These are phyloP conservation scores for Caloenas nicobarica DNA, from an alignment of 2,113 vertebrate species.

Conservation along the genomic window DNA sequence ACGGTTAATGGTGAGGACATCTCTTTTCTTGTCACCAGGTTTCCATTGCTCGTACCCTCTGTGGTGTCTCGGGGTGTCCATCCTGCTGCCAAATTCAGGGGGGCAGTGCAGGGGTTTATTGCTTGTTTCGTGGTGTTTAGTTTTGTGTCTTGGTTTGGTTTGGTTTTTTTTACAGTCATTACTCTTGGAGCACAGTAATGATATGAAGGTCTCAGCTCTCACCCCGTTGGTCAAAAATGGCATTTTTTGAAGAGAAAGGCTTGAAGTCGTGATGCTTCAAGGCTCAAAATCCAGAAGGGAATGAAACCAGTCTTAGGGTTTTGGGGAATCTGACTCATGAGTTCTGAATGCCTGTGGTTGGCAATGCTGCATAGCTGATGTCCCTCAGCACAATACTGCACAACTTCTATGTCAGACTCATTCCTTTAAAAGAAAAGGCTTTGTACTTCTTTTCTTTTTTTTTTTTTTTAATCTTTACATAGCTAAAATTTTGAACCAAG, in stretches of 20 bases:
- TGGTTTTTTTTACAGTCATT: background rate
- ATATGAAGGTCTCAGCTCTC: background rate
- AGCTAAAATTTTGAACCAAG: background rate
- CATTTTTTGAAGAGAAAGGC: background rate
- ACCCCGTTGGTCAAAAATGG: background rate
- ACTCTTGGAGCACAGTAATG: background rate
- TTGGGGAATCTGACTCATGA: slow-evolving; percentile 56
- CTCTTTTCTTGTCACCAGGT: background rate
- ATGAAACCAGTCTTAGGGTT: slow-evolving; percentile 26
- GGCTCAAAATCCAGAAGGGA: slow-evolving; percentile 24
- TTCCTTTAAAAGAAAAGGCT: slow-evolving; percentile 9
- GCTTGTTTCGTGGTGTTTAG: background rate
- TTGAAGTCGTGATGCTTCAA: background rate
- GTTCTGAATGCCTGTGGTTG: slow-evolving; percentile 59
- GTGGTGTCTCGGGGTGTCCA: background rate
- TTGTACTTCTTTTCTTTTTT: background rate
- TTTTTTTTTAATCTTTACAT: background rate
- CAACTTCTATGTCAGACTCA: background rate
- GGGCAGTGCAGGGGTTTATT: background rate
- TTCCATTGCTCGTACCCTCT: background rate
- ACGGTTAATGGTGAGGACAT: background rate
- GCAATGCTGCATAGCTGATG: slow-evolving; percentile 29
- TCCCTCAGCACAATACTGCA: slow-evolving; percentile 33
- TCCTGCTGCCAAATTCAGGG: background rate
- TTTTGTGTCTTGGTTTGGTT: background rate